Base-by-base conservation (phyloP, 2,113 vertebrate species). In the Irena cyanogastra region DNA sequence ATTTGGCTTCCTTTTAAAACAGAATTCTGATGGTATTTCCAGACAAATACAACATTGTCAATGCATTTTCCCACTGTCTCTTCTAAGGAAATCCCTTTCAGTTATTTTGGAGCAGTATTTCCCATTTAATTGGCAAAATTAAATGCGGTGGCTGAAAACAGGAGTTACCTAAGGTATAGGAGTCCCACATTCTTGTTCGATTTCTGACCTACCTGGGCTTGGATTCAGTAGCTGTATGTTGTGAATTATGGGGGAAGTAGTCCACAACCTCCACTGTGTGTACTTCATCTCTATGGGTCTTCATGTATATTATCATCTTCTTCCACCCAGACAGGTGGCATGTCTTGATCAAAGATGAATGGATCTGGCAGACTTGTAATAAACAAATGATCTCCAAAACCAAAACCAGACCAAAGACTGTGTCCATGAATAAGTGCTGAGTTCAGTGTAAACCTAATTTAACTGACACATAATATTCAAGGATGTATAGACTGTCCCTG, bases 311-410 rank as follows among this genome's bases (percentile, higher is more conserved):
- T 76, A 83, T 95, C 35, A 50, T 47, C 85, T 94, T 82, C 63
- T 72, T 96, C 71, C 39, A n/a, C 72, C 75, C 79, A 88, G 66
- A 61, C 56, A 76, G 27, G 33, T 78, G 66, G n/a, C 41, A 96
- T 96, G 85, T 93, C 70, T 84, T 94, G 80, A 59, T 95, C 90
- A 96, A 56, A 96, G 82, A 71, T 53, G n/a, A 97, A 88, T 83
- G 4, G 14, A 83, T 81, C 52, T 31, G 4, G 10, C 66, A 93
- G 72, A 96, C 60, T 16, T 57, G 13, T 80, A 54, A 54, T 27
- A 76, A 87, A 56, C 6, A 64, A 83, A 76, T 45, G 1, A 90
- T 53, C 17, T 82, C 41, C 31, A 49, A 68, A 88, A 75, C n/a
- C 17, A 68, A 82, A 87, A 72, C 37, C n/a, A 86, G 75, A 70